Base-by-base conservation (phyloP, 2,888 invertebrate genomes). In the Calliopum simillimum region DNA sequence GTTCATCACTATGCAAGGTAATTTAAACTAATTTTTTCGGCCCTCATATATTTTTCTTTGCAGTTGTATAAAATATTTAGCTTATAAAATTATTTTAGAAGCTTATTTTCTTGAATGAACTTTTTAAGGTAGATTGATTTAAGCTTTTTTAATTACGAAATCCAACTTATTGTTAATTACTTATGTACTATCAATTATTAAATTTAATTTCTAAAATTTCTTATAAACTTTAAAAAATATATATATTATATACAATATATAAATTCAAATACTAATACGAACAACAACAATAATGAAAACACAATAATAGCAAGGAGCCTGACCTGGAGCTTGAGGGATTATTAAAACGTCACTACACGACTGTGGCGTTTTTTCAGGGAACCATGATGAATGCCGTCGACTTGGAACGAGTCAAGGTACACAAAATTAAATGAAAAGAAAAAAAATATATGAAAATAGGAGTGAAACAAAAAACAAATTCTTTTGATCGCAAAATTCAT, bases 361-460 rank as follows among this genome's bases (percentile, higher is more conserved):
- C 99, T 88, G 99, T 98, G 92, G 97, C 98, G 93, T 99, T 99
- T 94, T 99, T 99, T 95, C 99, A 99, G 93, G 99, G 99, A 89
- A 98, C 98, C 88, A 99, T 99, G 92, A 99, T 99, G 99, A 99
- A 99, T 90, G 98, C 99, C 86, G 97, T 99, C 90, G 99, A 99
- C 92, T 94, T 99, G 92, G 97, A 98, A 88, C 91, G 99, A 90
- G 99, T 99, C 90, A 99, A 99, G 96, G 97, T 97, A 95, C 90
- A 84, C 80, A 33, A 33, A 33, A 33, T 33, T 33, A 33, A 43
- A 58, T 58, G 64, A 12, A 66, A 55, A 3, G 41, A 64, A 33
- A 53, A 11, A 53, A 43, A 53, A 64, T 16, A 49, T 33, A 43
- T 21, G 25, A 44, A 56, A 23, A 23, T 55, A 11, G 49, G 5